A percentile compares a stretch with the other conserved stretches of the same genome.
Conservation (phyloP, 1,140 invertebrate species). For the Sarcophaga bullata region DNA sequence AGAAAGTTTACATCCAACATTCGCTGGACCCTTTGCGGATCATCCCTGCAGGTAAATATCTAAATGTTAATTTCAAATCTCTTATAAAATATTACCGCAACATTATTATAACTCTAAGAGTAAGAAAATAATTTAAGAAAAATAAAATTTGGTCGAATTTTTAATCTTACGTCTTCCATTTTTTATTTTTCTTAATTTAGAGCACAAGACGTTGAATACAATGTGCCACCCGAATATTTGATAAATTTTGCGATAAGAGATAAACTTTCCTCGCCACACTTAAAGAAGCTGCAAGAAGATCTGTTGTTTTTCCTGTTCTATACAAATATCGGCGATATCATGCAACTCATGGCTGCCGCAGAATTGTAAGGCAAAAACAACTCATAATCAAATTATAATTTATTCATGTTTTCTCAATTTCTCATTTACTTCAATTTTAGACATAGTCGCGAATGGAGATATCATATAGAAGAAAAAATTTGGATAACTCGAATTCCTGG, state of each 20-base stretch:
- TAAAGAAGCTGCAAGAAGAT: conserved; percentile 98
- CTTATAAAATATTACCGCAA: no score
- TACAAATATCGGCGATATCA: conserved; percentile 96
- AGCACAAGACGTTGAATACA: conserved; percentile 98
- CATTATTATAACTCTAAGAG: no score
- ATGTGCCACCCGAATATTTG: conserved; percentile 98
- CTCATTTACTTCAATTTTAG: conserved; percentile 66
- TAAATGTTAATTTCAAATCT: no score
- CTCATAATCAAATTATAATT: background rate
- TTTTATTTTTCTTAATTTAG: conserved; percentile 65
- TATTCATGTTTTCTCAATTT: background rate
- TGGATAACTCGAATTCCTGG: conserved; percentile 99
- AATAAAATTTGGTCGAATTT: no score
- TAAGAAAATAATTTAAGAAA: no score
- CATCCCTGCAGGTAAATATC: conserved; percentile 80
- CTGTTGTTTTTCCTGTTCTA: conserved; percentile 99
- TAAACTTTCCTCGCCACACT: conserved; percentile 93
- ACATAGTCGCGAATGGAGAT: conserved; percentile 98
- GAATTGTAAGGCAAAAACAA: conserved; percentile 85
- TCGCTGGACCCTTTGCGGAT: conserved; percentile 98
- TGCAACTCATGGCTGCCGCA: conserved; percentile 94
- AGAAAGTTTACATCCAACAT: conserved; percentile 96
- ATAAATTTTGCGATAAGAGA: conserved; percentile 92
- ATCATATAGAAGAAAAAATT: conserved; percentile 98
- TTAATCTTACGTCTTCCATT: background rate